Conservation (phyloP, 2,797 vertebrate genomes). For the Gila robusta region DNA sequence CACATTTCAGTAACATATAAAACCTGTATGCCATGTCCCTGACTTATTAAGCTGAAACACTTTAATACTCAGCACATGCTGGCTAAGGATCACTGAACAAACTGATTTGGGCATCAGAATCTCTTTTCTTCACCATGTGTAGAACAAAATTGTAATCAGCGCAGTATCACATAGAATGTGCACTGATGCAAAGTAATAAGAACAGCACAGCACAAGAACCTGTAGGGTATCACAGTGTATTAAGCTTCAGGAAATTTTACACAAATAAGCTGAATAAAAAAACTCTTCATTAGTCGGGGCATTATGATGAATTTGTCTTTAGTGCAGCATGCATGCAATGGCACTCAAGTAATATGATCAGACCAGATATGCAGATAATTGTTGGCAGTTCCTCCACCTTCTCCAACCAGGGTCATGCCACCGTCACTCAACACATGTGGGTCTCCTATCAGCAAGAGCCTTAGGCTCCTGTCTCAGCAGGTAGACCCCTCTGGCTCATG, state of each 20-base stretch:
- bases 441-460: conserved; percentile 48
- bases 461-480: conserved; percentile 44
- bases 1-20: background rate
- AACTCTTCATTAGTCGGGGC: background rate
- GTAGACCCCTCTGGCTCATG: conserved; percentile 39
- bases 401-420: conserved; percentile 36
- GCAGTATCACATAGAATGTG: background rate
- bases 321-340: background rate
- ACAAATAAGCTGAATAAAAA: background rate
- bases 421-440: conserved; percentile 53
- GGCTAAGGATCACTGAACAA: conserved; percentile 19
- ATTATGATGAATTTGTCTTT: background rate
- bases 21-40: background rate
- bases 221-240: background rate
- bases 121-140: background rate
- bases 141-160: background rate
- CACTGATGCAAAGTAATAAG: background rate
- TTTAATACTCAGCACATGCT: background rate
- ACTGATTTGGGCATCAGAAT: background rate
- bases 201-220: background rate
- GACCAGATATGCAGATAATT: conserved; percentile 23
- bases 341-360: conserved; percentile 10
- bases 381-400: conserved; percentile 28
- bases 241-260: background rate
- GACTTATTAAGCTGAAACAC: conserved; percentile 11